A percentile compares a stretch with the other conserved stretches of the same genome.
phyloP scores from a whole-genome alignment of 2,888 invertebrate genomes.

The Diaphora mendica region DNA sequence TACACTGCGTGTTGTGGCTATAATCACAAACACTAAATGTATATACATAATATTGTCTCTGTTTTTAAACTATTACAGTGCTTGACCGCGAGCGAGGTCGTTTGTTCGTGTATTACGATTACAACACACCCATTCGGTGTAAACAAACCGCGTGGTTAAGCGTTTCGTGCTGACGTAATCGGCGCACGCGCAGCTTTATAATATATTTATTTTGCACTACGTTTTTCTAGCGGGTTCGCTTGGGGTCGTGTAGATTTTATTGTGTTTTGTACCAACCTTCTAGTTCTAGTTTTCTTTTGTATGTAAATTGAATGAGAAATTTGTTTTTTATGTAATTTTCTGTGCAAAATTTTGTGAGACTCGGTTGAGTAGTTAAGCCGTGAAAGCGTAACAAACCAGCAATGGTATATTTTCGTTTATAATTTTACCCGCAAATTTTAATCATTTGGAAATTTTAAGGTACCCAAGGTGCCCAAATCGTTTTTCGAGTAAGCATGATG shows the following conservation, averaged over 20 bases:
- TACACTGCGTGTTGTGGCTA: not conserved
- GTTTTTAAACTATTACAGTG: constrained; percentile 20
- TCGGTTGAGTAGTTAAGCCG: not conserved
- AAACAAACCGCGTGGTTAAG: constrained; percentile 51
- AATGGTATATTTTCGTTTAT: not conserved
- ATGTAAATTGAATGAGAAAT: not conserved
- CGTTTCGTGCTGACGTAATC: constrained; percentile 32
- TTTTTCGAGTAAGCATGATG: no score
- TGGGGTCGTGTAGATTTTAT: not conserved
- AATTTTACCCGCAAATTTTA: not conserved
- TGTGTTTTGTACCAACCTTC: not conserved
- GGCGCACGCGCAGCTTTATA: constrained; percentile 5
- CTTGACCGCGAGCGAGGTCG: constrained; percentile 43
- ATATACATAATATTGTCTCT: not conserved
- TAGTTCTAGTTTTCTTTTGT: not conserved
- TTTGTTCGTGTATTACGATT: constrained; percentile 17
- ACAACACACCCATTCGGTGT: constrained; percentile 43
- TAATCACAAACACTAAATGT: not conserved
- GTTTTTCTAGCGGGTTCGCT: not conserved
- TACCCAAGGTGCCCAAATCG: no score
- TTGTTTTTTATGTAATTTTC: not conserved
- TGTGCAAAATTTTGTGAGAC: not conserved
- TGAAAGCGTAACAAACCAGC: not conserved
- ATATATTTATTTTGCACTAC: constrained; percentile 4
- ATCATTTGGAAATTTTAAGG: no score